phyloP scores from a whole-genome alignment of 2,113 vertebrate species.

The Dromaius novaehollandiae region DNA sequence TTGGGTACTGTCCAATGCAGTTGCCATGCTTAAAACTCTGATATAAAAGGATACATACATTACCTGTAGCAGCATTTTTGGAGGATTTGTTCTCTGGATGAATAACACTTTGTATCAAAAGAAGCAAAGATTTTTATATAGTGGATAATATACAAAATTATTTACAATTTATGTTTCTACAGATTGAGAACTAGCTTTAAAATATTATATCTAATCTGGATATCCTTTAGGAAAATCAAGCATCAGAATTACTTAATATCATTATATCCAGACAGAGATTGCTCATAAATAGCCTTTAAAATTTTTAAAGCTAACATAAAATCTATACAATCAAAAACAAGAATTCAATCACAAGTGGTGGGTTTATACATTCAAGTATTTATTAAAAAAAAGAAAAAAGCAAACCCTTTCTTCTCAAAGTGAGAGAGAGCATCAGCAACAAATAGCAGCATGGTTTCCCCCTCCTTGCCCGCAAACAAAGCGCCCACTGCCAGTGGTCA shows the following conservation, averaged over 20 bases:
- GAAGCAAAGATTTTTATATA: background rate
- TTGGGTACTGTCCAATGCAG: constrained; percentile 9
- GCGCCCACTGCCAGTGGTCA: accelerated
- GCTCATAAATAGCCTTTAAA: background rate
- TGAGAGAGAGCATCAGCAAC: background rate
- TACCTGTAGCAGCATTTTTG: background rate
- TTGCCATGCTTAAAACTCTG: background rate
- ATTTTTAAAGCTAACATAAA: background rate
- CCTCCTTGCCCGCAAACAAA: background rate
- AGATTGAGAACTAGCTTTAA: background rate
- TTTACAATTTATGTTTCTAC: background rate
- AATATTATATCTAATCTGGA: background rate
- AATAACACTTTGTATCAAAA: background rate
- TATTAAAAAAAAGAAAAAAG: background rate
- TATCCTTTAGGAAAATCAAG: background rate
- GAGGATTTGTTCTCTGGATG: background rate
- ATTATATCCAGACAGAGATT: background rate
- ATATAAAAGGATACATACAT: background rate
- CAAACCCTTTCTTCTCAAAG: background rate
- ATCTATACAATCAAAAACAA: background rate
- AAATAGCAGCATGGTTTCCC: background rate
- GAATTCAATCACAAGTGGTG: background rate
- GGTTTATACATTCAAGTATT: background rate
- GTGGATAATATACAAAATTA: background rate
- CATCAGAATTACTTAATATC: background rate